A percentile compares a stretch with the other conserved stretches of the same genome.
Evolutionary conservation across 2,888 invertebrate genomes (phyloP).

Genomic region (Melipona bicolor): DNA sequence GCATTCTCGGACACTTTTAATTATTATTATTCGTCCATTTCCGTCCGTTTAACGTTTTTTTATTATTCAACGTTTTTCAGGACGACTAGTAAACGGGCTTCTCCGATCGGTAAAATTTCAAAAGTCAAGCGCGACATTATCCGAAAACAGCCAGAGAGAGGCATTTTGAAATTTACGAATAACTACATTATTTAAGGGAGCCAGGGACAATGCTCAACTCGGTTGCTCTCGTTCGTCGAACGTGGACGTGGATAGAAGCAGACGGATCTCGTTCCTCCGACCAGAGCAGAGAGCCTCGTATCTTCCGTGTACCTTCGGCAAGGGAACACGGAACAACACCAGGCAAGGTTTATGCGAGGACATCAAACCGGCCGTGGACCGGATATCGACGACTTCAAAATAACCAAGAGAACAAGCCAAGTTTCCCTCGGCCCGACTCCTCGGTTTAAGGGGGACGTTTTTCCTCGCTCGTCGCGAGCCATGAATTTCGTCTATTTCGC

Average conservation of each 20-base stretch:
- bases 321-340: background rate
- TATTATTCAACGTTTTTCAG: no score
- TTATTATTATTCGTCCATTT: no score
- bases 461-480: conserved; percentile 33
- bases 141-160: conserved; percentile 38
- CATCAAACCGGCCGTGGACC: conserved; percentile 68
- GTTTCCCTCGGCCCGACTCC: conserved; percentile 13
- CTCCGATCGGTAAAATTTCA: background rate
- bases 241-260: conserved; percentile 8
- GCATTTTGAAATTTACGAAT: conserved; percentile 58
- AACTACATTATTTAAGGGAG: conserved; percentile 53
- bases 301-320: background rate
- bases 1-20: background rate
- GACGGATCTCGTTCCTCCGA: background rate
- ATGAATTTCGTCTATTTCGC: conserved; percentile 70
- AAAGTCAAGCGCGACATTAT: conserved; percentile 48
- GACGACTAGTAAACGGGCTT: no score
- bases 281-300: background rate
- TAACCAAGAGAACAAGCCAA: conserved; percentile 14
- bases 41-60: no score
- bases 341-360: conserved; percentile 69
- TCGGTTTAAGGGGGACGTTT: conserved; percentile 41
- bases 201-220: conserved; percentile 23
- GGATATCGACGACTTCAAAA: conserved; percentile 69
- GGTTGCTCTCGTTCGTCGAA: conserved; percentile 25